A percentile compares a stretch with the other conserved stretches of the same genome.
These are phyloP conservation scores for Lepidocyrtinus sp. DNA, from an alignment of 2,888 invertebrate genomes.

Conservation along the genomic window DNA sequence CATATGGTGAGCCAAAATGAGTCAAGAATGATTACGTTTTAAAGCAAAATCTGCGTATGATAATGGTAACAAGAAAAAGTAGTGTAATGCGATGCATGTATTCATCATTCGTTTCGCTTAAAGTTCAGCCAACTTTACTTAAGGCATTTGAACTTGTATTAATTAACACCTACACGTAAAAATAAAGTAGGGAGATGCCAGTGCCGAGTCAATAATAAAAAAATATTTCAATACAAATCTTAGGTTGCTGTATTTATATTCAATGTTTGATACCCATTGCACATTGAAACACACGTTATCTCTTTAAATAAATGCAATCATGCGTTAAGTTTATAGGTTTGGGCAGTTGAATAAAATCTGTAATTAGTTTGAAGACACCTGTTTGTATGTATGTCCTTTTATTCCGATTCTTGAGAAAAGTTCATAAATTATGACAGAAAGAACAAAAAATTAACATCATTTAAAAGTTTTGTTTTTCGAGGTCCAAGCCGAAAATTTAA, in stretches of 20 bases:
- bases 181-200: slow-evolving; percentile 30
- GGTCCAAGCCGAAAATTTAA: background rate
- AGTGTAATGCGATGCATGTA: slow-evolving; percentile 10
- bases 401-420: background rate
- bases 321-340: background rate
- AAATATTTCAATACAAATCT: too few relatives aligned
- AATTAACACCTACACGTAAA: slow-evolving; percentile 68
- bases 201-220: background rate
- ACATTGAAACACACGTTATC: background rate
- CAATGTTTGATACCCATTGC: too few relatives aligned
- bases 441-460: background rate
- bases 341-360: background rate
- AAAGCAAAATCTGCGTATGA: slow-evolving; percentile 29
- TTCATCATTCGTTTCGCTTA: background rate
- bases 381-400: slow-evolving; percentile 30
- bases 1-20: slow-evolving; percentile 56
- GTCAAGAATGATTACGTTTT: slow-evolving; percentile 57
- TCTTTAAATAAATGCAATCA: background rate
- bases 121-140: slow-evolving; percentile 58
- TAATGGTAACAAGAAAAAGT: slow-evolving; percentile 29
- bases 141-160: slow-evolving; percentile 66
- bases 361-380: slow-evolving; percentile 45
- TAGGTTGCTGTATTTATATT: background rate
- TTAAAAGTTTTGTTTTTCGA: background rate
- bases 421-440: slow-evolving; percentile 12